phyloP scores from a whole-genome alignment of 1,140 invertebrate genomes.

The Sycobia sp. region DNA sequence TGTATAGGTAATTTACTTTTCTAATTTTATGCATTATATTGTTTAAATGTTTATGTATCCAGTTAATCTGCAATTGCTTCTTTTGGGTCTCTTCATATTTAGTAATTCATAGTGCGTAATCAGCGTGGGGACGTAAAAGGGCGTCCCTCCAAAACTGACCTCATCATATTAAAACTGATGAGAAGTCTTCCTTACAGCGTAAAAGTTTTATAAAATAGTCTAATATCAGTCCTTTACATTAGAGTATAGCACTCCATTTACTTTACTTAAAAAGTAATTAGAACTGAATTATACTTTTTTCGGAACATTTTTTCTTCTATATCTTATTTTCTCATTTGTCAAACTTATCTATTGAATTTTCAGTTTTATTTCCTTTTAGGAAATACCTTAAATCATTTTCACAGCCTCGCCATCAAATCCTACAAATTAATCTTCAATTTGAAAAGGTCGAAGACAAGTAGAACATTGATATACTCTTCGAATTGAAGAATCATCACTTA shows the following conservation, averaged over 20 bases:
- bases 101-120: conserved; percentile 34
- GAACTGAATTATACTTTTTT: conserved; percentile 23
- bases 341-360: conserved; percentile 31
- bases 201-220: conserved; percentile 34
- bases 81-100: conserved; percentile 19
- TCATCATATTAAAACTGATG: conserved; percentile 20
- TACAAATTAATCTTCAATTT: conserved; percentile 31
- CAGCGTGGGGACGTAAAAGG: conserved; percentile 34
- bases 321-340: conserved; percentile 11
- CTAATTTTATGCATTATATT: neutral
- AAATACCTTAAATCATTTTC: conserved; percentile 32
- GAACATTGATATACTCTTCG: conserved; percentile 3
- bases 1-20: conserved; percentile 13
- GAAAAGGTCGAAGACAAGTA: conserved; percentile 17
- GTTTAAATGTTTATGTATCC: conserved; percentile 8
- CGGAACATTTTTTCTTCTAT: conserved; percentile 8
- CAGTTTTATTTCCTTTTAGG: conserved; percentile 15
- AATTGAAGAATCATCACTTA: conserved; percentile 18
- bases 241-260: neutral
- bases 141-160: conserved; percentile 13
- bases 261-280: conserved; percentile 25
- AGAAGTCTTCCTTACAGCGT: conserved; percentile 19
- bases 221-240: conserved; percentile 32
- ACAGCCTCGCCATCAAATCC: conserved; percentile 40
- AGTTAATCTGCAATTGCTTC: conserved; percentile 6